Percentiles rank a stretch among this genome's conserved stretches.
These are phyloP conservation scores for Melanotaenia parkinsoni DNA, from an alignment of 2,797 vertebrate species.

Conservation along the genomic window DNA sequence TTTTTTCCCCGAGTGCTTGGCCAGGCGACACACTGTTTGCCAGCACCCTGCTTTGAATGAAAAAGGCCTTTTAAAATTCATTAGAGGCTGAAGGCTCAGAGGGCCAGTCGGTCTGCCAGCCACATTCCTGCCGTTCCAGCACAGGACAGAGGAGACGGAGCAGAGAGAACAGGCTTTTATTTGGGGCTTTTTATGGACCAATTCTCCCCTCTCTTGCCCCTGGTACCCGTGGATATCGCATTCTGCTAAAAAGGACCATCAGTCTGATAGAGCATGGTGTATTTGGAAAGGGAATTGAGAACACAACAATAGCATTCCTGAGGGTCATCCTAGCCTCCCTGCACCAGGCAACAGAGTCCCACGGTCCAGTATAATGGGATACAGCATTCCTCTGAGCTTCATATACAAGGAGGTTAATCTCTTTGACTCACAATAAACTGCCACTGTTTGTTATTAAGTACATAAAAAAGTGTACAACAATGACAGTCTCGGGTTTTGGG, in stretches of 20 bases:
- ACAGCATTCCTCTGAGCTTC: conserved; percentile 65
- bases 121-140: conserved; percentile 93
- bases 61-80: conserved; percentile 96
- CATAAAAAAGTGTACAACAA: not conserved
- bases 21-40: conserved; percentile 84
- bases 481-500: not conserved
- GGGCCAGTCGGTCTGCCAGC: conserved; percentile 83
- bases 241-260: conserved; percentile 90
- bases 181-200: conserved; percentile 87
- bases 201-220: conserved; percentile 67
- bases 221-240: conserved; percentile 87
- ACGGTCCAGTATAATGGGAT: conserved; percentile 76
- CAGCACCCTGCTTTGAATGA: conserved; percentile 87
- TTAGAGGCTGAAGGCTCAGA: conserved; percentile 82
- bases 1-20: conserved; percentile 53
- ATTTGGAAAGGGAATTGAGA: conserved; percentile 82
- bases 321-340: conserved; percentile 78
- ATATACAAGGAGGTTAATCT: conserved; percentile 56
- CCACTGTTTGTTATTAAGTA: conserved; percentile 23
- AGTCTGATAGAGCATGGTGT: conserved; percentile 84
- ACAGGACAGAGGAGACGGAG: conserved; percentile 83
- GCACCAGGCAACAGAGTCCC: conserved; percentile 76
- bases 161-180: conserved; percentile 87
- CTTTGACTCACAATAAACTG: conserved; percentile 50
- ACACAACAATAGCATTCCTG: conserved; percentile 87